Evolutionary conservation across 2,113 vertebrate species (phyloP), one percentile per base, ranked within the genome.

Genomic region (Chaetodon trifascialis): DNA sequence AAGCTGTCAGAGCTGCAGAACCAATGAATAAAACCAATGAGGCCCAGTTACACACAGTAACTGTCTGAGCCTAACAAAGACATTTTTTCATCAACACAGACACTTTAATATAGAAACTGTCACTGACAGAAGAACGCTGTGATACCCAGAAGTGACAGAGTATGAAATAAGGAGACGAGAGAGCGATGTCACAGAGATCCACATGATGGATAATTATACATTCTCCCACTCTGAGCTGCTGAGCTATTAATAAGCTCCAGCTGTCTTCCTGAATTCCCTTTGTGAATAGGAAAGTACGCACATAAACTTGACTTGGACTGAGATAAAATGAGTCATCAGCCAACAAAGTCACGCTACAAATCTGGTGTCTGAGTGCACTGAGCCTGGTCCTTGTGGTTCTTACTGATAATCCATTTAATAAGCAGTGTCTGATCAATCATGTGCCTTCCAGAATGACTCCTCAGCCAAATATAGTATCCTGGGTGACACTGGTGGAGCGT

Each of bases 201-300:
- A 80, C 71, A 59, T 83, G 87, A 86, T 68, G 6, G 49, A 63
- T 51, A 52, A 40, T 74, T 56, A 54, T 54, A 70, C 76, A 79
- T 76, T 84, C 69, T 84, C 58, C 60, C 49, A 38, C 63, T 72
- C n/a, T 87, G 75, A 88, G 62, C 59, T 46, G 5, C 55, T 58
- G 65, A 36, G 71, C 91, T 93, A 95, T 86, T 79, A 90, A 92
- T 95, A 94, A 69, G 30, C 84, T 54, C 55, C 91, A 94, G 93
- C 93, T 94, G 94, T 93, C 89, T 47, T 40, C 54, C 30, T 8
- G 70, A 82, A 91, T 62, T 67, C 60, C 67, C 6, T 5, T 58
- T 88, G 70, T 67, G 36, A 67, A 8, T 25, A 23, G 23, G 15
- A 62, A 72, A 82, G 65, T 42, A 65, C 49, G 40, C 25, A 69